Conservation (phyloP, 1,140 invertebrate genomes). For the Conopomorpha cramerella region DNA sequence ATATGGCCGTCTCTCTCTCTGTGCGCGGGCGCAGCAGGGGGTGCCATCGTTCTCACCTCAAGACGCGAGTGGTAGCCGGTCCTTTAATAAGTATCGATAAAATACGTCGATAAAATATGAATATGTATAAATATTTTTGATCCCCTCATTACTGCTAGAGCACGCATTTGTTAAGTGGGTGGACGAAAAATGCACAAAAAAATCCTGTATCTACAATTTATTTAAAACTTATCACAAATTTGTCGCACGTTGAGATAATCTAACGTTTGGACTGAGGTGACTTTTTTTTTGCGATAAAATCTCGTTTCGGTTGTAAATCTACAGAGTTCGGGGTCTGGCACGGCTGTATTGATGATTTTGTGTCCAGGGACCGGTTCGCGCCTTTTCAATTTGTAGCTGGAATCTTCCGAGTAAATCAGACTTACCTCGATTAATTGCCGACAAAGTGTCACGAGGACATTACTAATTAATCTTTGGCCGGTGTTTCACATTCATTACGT, state of each 20-base stretch:
- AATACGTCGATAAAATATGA: slow-evolving; percentile 54
- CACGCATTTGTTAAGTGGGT: too few relatives aligned
- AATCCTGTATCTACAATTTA: too few relatives aligned
- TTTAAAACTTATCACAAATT: too few relatives aligned
- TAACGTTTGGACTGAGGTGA: too few relatives aligned
- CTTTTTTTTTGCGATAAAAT: too few relatives aligned
- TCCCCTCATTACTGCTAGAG: slow-evolving; percentile 18
- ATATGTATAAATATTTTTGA: slow-evolving; percentile 54
- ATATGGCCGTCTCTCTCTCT: slow-evolving; percentile 46
- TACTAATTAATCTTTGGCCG: slow-evolving; percentile 43
- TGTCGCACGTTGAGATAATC: too few relatives aligned
- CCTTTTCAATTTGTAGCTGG: slow-evolving; percentile 34
- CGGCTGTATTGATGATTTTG: slow-evolving; percentile 18
- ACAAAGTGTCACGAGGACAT: slow-evolving; percentile 34
- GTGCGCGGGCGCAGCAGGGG: slow-evolving; percentile 47
- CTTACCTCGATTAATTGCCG: slow-evolving; percentile 34
- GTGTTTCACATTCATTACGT: slow-evolving; percentile 29
- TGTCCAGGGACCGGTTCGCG: slow-evolving; percentile 21
- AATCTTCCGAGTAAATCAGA: slow-evolving; percentile 15
- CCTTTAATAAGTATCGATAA: slow-evolving; percentile 60
- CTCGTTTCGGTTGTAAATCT: too few relatives aligned
- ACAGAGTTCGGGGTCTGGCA: too few relatives aligned
- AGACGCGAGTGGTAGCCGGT: slow-evolving; percentile 54
- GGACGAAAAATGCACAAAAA: too few relatives aligned
- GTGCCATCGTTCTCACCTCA: slow-evolving; percentile 57